Evolutionary conservation across 1,140 invertebrate genomes (phyloP).

Genomic region (Delia radicum): DNA sequence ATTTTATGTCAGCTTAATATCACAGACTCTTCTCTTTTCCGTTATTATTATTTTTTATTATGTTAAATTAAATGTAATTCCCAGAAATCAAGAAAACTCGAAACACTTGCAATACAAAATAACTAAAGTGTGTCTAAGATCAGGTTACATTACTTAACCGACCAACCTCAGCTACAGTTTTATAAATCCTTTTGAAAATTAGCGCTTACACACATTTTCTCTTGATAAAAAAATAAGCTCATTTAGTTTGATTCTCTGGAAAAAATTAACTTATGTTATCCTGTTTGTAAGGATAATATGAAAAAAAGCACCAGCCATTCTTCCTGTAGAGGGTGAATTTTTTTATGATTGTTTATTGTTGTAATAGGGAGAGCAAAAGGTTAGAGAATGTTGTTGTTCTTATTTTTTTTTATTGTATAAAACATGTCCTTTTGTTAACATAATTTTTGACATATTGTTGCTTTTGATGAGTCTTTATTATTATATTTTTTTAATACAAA

Average conservation of each 20-base stretch:
- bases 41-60: not conserved
- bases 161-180: not conserved
- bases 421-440: not conserved
- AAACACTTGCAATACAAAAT: conserved; percentile 11
- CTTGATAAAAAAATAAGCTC: not conserved
- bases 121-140: conserved; percentile 15
- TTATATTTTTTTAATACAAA: not conserved
- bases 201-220: not conserved
- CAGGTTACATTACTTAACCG: not conserved
- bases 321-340: not conserved
- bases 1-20: conserved; percentile 19
- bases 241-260: conserved; percentile 21
- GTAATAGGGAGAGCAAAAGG: not conserved
- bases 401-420: conserved; percentile 2
- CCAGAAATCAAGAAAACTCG: conserved; percentile 19
- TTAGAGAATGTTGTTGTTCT: conserved; percentile 8
- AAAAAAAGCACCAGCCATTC: not conserved
- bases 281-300: conserved; percentile 7
- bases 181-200: conserved; percentile 7
- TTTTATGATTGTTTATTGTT: not conserved
- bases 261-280: conserved; percentile 20
- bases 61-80: conserved; percentile 18
- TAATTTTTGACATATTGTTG: conserved; percentile 23
- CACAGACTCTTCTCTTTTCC: not conserved
- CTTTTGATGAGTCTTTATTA: not conserved